Base-by-base conservation (phyloP, 2,888 invertebrate species). In the Parnassius mnemosyne region DNA sequence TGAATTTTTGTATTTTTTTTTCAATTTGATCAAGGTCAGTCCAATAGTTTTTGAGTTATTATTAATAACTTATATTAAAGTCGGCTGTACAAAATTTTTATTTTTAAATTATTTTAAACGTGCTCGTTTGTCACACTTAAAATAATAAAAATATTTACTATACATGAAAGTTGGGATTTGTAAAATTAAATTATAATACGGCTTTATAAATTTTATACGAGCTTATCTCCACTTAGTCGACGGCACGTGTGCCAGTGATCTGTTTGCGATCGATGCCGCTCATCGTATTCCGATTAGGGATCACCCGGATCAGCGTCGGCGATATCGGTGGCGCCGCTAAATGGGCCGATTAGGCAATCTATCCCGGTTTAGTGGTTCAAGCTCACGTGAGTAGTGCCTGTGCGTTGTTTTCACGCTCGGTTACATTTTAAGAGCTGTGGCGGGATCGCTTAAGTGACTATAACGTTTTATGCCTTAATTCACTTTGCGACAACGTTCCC, bases 271-370 rank as follows among this genome's bases (percentile, higher is more conserved):
- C 69, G 70, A 68, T 66, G 69, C 67, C 70, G 68, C 71, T 71
- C 71, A 69, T 72, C 68, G 76, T 75, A 77, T 77, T 66, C 72
- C 73, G 74, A 77, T 76, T 71, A 77, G 80, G 79, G 76, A 83
- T 83, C 79, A 70, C 71, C 71, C 74, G 77, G 78, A 77, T 80
- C 77, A 81, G 71, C 70, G 74, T 57, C 53, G 62, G 53, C 34
- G 46, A 53, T 47, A 47, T 47, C 58, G 50, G 41, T 52, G 62
- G 57, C 59, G 59, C 63, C 51, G 51, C 20, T 25, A 61, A 66
- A 66, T 64, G 61, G 61, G 25, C 16, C 61, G 66, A 66, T 64
- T 66, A 64, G 57, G 61, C 57, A 52, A 64, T 63, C 54, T 65
- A 64, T 65, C 62, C 63, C 58, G 54, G 58, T 57, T 64, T 64